Evolutionary conservation across 1,140 invertebrate genomes (phyloP).

Genomic region (Brachionus koreanus): DNA sequence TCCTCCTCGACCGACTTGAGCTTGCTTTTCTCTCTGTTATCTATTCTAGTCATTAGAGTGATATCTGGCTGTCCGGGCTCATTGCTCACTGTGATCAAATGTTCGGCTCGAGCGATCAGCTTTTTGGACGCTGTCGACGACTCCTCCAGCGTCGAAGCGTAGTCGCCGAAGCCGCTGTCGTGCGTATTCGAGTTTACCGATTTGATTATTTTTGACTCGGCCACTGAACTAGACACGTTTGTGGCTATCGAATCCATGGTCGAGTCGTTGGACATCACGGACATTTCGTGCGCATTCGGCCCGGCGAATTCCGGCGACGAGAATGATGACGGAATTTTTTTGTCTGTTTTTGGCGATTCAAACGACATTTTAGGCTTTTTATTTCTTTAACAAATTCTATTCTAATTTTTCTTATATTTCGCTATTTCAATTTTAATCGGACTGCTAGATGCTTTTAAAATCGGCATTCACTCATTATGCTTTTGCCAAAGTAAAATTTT

Average conservation of each 20-base stretch:
- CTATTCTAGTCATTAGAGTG: neutral
- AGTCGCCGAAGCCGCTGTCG: slow-evolving; percentile 35
- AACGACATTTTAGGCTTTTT: neutral
- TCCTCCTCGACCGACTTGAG: neutral
- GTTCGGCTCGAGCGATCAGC: neutral
- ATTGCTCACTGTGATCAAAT: neutral
- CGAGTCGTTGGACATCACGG: neutral
- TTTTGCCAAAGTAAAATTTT: neutral
- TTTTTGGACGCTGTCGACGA: neutral
- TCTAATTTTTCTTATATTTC: neutral
- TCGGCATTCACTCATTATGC: neutral
- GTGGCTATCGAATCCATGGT: slow-evolving; percentile 27
- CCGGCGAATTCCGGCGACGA: slow-evolving; percentile 27
- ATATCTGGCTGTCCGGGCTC: neutral
- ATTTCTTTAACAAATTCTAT: too few species aligned
- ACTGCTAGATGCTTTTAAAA: neutral
- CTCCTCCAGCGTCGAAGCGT: neutral
- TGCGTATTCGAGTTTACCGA: neutral
- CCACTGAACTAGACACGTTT: neutral
- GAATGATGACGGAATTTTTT: slow-evolving; percentile 14
- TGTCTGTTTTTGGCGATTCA: neutral
- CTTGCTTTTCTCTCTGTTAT: neutral
- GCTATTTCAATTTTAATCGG: neutral
- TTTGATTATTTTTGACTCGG: slow-evolving; percentile 6
- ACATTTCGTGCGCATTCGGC: neutral